Conservation (phyloP, 2,888 invertebrate genomes). For the Diarsia brunnea region DNA sequence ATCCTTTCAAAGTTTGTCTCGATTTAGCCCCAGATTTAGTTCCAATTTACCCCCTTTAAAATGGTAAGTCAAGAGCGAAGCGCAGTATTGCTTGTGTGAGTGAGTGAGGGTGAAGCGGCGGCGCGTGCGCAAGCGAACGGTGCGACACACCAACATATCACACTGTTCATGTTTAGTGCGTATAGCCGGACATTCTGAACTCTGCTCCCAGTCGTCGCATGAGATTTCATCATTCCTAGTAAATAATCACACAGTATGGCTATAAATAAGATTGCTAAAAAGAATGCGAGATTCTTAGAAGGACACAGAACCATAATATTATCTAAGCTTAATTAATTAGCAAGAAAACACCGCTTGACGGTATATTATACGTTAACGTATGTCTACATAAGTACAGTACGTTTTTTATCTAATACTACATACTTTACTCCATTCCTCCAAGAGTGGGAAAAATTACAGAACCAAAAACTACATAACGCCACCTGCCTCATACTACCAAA, state of each 20-base stretch:
- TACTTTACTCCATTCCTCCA: no score
- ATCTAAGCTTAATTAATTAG: not conserved
- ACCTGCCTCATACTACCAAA: not conserved
- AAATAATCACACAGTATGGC: not conserved
- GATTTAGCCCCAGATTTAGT: not conserved
- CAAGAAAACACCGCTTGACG: not conserved
- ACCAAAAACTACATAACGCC: not conserved
- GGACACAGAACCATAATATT: slow-evolving; percentile 4
- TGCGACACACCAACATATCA: slow-evolving; percentile 30
- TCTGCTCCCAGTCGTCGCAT: not conserved
- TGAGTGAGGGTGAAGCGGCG: slow-evolving; percentile 80
- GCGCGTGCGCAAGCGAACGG: slow-evolving; percentile 71
- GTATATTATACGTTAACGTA: not conserved
- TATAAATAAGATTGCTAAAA: not conserved
- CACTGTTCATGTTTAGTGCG: not conserved
- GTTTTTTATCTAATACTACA: not conserved
- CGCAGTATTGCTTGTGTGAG: slow-evolving; percentile 53
- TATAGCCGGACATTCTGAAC: not conserved
- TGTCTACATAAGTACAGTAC: no score
- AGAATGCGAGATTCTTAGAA: not conserved
- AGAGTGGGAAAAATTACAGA: not conserved
- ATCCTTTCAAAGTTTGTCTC: not conserved
- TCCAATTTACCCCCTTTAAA: not conserved
- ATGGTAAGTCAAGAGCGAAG: slow-evolving; percentile 40
- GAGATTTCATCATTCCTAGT: not conserved